phyloP scores from a whole-genome alignment of 2,797 vertebrate genomes.

The Neosilurus mollespiculum region DNA sequence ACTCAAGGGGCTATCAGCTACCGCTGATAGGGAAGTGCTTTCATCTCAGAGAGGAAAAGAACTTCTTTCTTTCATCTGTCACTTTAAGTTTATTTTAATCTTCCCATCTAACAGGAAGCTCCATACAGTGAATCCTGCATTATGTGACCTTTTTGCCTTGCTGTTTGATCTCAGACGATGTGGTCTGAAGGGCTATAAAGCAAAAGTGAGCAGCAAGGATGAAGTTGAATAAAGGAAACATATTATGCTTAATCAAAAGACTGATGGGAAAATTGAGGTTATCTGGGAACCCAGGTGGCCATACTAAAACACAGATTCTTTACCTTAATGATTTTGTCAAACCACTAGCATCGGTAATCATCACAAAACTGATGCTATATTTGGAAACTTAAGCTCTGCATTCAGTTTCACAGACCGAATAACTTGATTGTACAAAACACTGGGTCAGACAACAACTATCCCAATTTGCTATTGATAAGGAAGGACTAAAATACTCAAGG shows the following conservation, averaged over 20 bases:
- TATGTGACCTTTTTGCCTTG: conserved; percentile 6
- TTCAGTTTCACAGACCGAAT: conserved; percentile 37
- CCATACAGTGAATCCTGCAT: conserved; percentile 29
- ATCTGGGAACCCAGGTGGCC: conserved; percentile 4
- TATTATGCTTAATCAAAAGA: conserved; percentile 25
- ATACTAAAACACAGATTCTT: neutral
- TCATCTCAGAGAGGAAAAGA: conserved; percentile 47
- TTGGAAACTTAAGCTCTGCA: conserved; percentile 43
- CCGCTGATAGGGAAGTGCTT: conserved; percentile 52
- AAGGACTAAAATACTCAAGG: neutral
- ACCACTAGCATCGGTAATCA: conserved; percentile 50
- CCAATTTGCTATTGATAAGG: neutral
- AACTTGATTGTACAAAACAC: conserved; percentile 32
- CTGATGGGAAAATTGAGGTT: conserved; percentile 13
- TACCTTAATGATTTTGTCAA: conserved; percentile 52
- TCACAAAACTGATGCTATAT: conserved; percentile 41
- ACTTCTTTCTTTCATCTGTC: conserved; percentile 49
- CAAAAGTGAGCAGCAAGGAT: neutral
- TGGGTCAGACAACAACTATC: neutral
- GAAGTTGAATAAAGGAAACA: conserved; percentile 11
- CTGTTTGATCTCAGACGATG: conserved; percentile 5
- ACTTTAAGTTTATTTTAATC: conserved; percentile 31
- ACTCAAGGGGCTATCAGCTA: conserved; percentile 46
- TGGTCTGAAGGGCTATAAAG: conserved; percentile 9
- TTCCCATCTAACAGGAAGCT: conserved; percentile 35